phyloP scores from a whole-genome alignment of 53 echinoderm and acorn worm genomes.

The Arbacia lixula region DNA sequence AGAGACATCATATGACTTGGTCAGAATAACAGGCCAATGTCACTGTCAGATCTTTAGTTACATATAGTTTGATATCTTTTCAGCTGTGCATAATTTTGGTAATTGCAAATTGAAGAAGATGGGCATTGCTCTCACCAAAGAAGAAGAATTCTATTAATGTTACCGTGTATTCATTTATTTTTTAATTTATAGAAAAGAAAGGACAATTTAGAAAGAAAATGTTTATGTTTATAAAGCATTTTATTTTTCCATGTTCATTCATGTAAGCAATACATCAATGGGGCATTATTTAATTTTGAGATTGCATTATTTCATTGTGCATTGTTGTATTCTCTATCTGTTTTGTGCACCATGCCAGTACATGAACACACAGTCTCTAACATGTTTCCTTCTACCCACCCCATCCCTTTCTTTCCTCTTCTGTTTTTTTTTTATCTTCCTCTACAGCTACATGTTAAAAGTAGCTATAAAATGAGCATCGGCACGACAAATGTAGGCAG shows the following conservation, averaged over 20 bases:
- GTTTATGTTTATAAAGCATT: no score
- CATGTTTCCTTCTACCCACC: conserved; percentile 30
- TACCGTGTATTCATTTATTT: no score
- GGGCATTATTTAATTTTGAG: no score
- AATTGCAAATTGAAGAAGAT: no score
- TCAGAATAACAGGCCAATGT: conserved; percentile 26
- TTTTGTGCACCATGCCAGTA: neutral
- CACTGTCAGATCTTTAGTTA: no score
- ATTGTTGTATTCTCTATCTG: neutral
- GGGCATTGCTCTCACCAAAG: no score
- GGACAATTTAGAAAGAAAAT: no score
- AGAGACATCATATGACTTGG: conserved; percentile 43
- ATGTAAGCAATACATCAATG: no score
- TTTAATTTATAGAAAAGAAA: no score
- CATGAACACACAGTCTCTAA: conserved; percentile 15
- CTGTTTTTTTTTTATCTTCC: conserved; percentile 22
- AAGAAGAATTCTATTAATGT: no score
- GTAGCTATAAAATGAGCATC: conserved; percentile 47
- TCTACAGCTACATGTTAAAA: conserved; percentile 53
- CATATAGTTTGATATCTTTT: no score
- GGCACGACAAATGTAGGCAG: neutral
- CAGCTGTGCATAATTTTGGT: no score
- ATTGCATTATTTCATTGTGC: neutral
- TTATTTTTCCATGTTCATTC: conserved; percentile 13
- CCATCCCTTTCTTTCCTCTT: conserved; percentile 20